Base-by-base conservation (phyloP, 2,888 invertebrate species). In the Protophormia terraenovae region DNA sequence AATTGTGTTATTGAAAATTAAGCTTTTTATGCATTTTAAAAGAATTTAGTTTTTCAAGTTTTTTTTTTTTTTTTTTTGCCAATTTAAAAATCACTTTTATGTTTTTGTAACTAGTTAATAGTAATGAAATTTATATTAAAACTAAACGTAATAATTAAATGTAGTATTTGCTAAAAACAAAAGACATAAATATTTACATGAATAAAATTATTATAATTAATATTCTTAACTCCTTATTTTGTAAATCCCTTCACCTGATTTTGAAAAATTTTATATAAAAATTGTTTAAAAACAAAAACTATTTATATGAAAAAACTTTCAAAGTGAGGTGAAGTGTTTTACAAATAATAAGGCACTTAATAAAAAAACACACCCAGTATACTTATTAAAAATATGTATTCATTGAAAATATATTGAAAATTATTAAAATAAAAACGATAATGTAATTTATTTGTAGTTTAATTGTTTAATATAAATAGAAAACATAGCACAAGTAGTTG, bases 391-490 rank as follows among this genome's bases (percentile, higher is more conserved):
- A 35, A 53, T 78, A 55, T 78, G 72, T 72, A 72, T 58, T 47
- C 41, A 38, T 53, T 14, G 22, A 55, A 78, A 66, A 47, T 55
- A 71, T 78, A 83, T 66, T 72, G 14, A 78, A 38, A 72, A 64
- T 72, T 66, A 79, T 32, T 73, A 77, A n/a, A n/a, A 83, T 77
- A 67, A 71, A 73, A n/a, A n/a, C n/a, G n/a, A 81, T 66, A 58
- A 22, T 69, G 50, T 69, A 76, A 47, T 35, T 47, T 50, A 53
- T 66, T 82, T 35, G 71, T 71, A 71, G 58, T 71, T 79, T 79
- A 53, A 45, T 71, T 78, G 8, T 71, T 27, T 53, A 41, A 27
- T 41, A 16, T 38, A 45, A 14, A 27, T 72, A 35, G 24, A 29
- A 53, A 69, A 24, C n/a, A 16, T 6, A 27, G 24, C 29, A 55